phyloP scores from a whole-genome alignment of 2,113 vertebrate genomes.

The Thamnaconus septentrionalis region DNA sequence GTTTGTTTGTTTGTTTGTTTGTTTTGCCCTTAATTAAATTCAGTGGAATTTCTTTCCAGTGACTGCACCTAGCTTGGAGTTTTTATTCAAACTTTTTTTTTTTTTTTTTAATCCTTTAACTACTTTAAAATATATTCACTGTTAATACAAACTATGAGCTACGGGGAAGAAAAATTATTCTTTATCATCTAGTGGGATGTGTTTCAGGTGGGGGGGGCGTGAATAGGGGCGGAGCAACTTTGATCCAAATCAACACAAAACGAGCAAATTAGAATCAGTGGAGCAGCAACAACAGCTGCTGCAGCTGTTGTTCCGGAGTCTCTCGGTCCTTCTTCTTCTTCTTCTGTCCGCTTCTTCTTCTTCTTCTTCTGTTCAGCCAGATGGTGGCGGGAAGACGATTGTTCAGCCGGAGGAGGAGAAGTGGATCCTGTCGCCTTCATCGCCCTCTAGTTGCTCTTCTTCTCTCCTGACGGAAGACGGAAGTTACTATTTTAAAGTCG shows the following conservation, averaged over 20 bases:
- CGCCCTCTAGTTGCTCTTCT: slow-evolving; percentile 43
- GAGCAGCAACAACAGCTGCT: slow-evolving; percentile 3
- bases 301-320: too few relatives aligned
- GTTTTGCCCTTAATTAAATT: neutral
- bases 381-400: slow-evolving; percentile 30
- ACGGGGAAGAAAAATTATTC: slow-evolving; percentile 19
- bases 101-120: neutral
- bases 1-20: neutral
- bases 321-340: neutral
- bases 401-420: slow-evolving; percentile 28
- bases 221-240: slow-evolving; percentile 18
- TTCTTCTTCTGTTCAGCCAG: neutral
- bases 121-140: slow-evolving; percentile 19
- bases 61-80: neutral
- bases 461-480: slow-evolving; percentile 31
- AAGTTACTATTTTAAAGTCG: neutral
- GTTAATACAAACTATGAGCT: slow-evolving; percentile 44
- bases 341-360: too few relatives aligned
- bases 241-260: slow-evolving; percentile 29
- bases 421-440: slow-evolving; percentile 1
- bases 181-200: slow-evolving; percentile 20
- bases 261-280: neutral
- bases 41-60: neutral
- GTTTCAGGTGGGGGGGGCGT: neutral
- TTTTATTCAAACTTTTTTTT: neutral